These are phyloP conservation scores for Ammospiza nelsoni DNA, from an alignment of 2,113 vertebrate genomes.

Conservation along the genomic window DNA sequence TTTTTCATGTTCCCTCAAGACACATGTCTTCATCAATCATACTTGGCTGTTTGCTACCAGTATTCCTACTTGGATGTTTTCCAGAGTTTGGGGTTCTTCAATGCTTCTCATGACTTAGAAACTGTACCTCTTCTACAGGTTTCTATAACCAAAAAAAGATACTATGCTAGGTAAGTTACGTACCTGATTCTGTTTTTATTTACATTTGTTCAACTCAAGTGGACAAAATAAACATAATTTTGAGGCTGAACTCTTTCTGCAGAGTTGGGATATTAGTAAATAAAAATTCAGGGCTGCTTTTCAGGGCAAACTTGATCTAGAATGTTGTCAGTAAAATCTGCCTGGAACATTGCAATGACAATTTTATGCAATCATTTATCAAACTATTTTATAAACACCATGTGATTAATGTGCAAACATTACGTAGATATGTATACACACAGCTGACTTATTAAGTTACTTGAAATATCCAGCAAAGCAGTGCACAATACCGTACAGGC, in stretches of 20 bases:
- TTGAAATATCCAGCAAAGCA: neutral
- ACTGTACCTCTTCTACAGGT: neutral
- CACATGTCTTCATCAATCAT: neutral
- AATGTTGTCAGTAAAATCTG: neutral
- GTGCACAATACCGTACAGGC: neutral
- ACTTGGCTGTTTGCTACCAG: neutral
- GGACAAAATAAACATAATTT: neutral
- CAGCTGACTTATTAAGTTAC: neutral
- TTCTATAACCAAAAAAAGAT: neutral
- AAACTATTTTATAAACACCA: neutral
- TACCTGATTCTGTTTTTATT: neutral
- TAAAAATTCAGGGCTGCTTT: neutral
- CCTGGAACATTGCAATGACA: neutral
- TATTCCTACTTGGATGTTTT: neutral
- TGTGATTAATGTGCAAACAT: neutral
- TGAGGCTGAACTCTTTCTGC: neutral
- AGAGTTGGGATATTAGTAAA: neutral
- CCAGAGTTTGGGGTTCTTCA: neutral
- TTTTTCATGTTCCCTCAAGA: neutral
- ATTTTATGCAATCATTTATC: slow-evolving; percentile 2
- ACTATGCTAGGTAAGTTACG: neutral
- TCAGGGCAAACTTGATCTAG: neutral
- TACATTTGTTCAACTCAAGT: neutral
- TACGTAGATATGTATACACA: neutral
- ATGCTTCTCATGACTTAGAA: neutral